Evolutionary conservation across 2,888 invertebrate species (phyloP).

Genomic region (Tortricodes alternella): DNA sequence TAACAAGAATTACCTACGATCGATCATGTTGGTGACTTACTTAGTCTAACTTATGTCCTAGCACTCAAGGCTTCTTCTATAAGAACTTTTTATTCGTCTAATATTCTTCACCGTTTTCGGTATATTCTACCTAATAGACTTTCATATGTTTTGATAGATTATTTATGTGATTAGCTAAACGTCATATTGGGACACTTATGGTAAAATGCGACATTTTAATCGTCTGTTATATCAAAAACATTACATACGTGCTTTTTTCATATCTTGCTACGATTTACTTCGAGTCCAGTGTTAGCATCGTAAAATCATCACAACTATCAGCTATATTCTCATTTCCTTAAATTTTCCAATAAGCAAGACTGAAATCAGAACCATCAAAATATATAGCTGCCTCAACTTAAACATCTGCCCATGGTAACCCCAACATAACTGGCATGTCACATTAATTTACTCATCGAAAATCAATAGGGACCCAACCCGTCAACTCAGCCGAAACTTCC

Average conservation of each 20-base stretch:
- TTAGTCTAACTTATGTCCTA: neutral
- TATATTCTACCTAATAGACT: neutral
- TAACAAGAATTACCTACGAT: neutral
- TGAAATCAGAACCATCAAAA: neutral
- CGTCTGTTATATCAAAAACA: no score
- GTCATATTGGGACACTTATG: no score
- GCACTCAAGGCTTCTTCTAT: neutral
- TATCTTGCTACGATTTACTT: no score
- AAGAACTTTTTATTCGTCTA: neutral
- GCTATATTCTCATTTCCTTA: no score
- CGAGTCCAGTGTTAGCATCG: no score
- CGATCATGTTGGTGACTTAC: neutral
- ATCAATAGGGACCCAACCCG: constrained; percentile 36
- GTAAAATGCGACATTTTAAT: no score
- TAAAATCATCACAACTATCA: no score
- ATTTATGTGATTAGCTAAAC: no score
- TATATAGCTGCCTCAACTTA: neutral
- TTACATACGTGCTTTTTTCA: no score
- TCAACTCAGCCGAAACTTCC: constrained; percentile 42
- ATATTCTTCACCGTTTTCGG: neutral
- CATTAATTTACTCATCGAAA: constrained; percentile 28
- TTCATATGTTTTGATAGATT: no score
- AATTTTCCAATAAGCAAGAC: neutral
- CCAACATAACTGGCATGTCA: constrained; percentile 7
- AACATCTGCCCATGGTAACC: constrained; percentile 4